Evolutionary conservation across 2,113 vertebrate genomes (phyloP).

Genomic region (Seriola dumerili): DNA sequence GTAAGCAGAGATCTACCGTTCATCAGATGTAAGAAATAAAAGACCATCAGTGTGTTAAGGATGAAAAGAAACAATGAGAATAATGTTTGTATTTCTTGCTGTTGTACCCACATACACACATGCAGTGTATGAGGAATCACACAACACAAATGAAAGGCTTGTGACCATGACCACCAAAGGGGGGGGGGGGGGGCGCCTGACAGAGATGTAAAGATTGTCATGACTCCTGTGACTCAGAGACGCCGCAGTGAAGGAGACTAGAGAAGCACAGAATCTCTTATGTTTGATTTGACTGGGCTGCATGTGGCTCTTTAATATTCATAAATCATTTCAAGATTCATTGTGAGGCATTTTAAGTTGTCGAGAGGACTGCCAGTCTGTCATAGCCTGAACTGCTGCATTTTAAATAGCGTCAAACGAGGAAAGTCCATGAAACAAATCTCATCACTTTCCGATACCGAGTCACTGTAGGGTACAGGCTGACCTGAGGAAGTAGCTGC

Average conservation of each 20-base stretch:
- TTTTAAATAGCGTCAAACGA: too few relatives aligned
- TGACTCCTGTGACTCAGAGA: conserved; percentile 48
- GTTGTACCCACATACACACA: background rate
- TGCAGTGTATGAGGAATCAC: conserved; percentile 20
- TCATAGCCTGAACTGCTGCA: too few relatives aligned
- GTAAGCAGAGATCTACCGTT: background rate
- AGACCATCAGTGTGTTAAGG: background rate
- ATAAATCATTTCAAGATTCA: background rate
- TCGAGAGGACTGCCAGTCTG: background rate
- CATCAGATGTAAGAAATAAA: background rate
- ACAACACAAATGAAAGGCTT: conserved; percentile 45
- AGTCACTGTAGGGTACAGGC: too few relatives aligned
- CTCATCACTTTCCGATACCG: too few relatives aligned
- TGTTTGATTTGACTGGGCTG: background rate
- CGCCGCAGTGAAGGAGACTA: background rate
- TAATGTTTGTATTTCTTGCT: conserved; percentile 29
- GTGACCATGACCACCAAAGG: conserved; percentile 20
- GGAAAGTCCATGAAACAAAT: too few relatives aligned
- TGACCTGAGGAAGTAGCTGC: too few relatives aligned
- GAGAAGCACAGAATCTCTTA: background rate
- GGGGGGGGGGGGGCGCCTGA: background rate
- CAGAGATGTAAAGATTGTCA: conserved; percentile 19
- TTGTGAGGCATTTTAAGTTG: background rate
- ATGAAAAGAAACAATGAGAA: background rate
- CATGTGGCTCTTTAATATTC: conserved; percentile 5